phyloP scores from a whole-genome alignment of 2,888 invertebrate genomes.

The Smittia aterrima region DNA sequence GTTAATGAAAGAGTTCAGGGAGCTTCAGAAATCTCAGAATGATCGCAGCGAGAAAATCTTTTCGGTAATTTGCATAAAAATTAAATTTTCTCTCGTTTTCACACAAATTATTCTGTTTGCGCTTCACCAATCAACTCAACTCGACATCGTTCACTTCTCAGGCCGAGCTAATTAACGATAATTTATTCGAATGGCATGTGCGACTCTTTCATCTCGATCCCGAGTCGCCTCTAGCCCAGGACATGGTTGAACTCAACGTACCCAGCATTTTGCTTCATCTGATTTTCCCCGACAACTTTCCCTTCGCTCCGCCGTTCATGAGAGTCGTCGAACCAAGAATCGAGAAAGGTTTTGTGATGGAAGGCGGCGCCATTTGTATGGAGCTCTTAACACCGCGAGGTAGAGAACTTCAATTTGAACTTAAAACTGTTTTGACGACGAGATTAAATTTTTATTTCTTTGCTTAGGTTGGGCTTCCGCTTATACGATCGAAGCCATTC shows the following conservation, averaged over 20 bases:
- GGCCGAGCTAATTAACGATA: conserved; percentile 81
- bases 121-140: neutral
- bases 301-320: conserved; percentile 85
- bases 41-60: conserved; percentile 71
- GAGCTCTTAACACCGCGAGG: conserved; percentile 81
- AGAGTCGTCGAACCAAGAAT: conserved; percentile 69
- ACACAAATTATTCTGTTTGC: neutral
- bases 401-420: neutral
- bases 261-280: conserved; percentile 74
- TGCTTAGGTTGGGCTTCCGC: conserved; percentile 70
- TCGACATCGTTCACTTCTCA: conserved; percentile 46
- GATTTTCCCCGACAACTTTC: conserved; percentile 84
- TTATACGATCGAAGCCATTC: conserved; percentile 81
- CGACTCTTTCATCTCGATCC: conserved; percentile 77
- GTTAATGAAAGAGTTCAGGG: conserved; percentile 82
- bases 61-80: conserved; percentile 56
- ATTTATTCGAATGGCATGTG: conserved; percentile 85
- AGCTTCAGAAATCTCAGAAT: conserved; percentile 72
- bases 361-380: conserved; percentile 88
- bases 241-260: conserved; percentile 75
- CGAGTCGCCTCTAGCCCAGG: conserved; percentile 78
- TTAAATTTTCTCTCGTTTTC: neutral
- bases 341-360: conserved; percentile 83
- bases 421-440: no score
- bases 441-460: neutral